Base-by-base conservation (phyloP, 2,888 invertebrate genomes). In the Drosophila monieri region DNA sequence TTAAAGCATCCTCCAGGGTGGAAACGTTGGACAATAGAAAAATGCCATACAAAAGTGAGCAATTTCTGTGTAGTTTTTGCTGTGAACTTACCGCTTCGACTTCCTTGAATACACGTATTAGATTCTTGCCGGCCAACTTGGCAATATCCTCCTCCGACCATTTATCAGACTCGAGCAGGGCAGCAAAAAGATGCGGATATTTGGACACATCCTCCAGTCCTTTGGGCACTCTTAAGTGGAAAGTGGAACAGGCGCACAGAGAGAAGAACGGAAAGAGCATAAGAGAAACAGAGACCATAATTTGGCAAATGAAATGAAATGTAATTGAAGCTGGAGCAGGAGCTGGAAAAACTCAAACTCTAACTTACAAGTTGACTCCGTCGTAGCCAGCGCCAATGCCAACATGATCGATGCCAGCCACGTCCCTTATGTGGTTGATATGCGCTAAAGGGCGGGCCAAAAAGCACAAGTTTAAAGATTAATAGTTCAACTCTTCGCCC, bases 361-460 rank as follows among this genome's bases (percentile, higher is more conserved):
- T 37, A 43, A 95, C 97, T 96, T 93, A 97, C 97, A 95, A 95
- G 93, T 96, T 96, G 91, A 97, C 96, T 83, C 97, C 97, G 90
- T 97, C 96, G 92, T 96, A 97, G 78, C 97, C 97, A 54, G 96
- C 97, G 49, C 97, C 97, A 72, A 97, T 94, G 70, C 97, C 97
- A 56, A 97, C 96, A 92, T 96, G 95, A 92, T 97, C 96, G 79
- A 96, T 95, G 65, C 97, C 97, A 37, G 96, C 96, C 71, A 96
- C 94, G 86, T 95, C 95, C 75, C 96, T 93, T 89, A 97, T 95
- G 92, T 97, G 96, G 93, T 97, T 96, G 92, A 97, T 97, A 92
- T 97, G 97, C 70, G 96, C 97, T 97, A 93, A 27, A 78, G 72
- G 59, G 49, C 47, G 54, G 27, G 32, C 27, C 51, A 12, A 64